Evolutionary conservation across 2,113 vertebrate species (phyloP).

Genomic region (Collichthys lucidus): DNA sequence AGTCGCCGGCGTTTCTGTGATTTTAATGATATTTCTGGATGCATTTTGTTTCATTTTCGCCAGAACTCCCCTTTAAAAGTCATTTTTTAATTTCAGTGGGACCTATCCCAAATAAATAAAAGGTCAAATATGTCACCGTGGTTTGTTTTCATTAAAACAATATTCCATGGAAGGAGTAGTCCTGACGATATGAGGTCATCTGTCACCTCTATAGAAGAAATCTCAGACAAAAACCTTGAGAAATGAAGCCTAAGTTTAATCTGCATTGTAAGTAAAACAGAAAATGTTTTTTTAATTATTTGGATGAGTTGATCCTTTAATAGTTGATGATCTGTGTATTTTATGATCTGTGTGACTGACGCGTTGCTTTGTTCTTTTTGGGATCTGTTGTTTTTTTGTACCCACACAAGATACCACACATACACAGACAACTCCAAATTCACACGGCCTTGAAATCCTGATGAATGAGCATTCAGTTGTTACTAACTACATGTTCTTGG

Average conservation of each 20-base stretch:
- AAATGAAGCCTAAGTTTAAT: background rate
- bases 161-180: no score
- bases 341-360: no score
- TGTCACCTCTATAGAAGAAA: background rate
- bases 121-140: no score
- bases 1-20: no score
- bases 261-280: no score
- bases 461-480: background rate
- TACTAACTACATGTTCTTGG: slow-evolving; percentile 5
- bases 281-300: background rate
- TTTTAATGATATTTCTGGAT: no score
- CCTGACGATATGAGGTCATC: no score
- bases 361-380: background rate
- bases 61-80: no score
- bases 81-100: no score
- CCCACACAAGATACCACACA: background rate
- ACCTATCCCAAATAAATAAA: no score
- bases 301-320: background rate
- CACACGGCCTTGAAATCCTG: background rate
- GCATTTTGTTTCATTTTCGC: no score
- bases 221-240: background rate
- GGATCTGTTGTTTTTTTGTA: slow-evolving; percentile 16
- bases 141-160: no score
- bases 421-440: slow-evolving; percentile 1
- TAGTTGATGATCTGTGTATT: background rate